Base-by-base conservation (phyloP, 2,113 vertebrate species). In the Zootoca vivipara region DNA sequence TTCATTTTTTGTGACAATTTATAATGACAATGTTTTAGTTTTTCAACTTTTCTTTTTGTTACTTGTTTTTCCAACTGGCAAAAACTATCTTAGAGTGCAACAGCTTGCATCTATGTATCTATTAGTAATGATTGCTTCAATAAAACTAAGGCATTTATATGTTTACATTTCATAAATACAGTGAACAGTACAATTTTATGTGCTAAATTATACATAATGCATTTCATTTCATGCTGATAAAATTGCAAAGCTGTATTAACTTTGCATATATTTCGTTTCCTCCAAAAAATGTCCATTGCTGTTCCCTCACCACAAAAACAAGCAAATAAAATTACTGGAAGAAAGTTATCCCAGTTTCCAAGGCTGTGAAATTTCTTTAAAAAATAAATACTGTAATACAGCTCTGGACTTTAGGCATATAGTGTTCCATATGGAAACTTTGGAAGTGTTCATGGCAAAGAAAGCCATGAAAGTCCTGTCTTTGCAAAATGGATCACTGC, bases 401-500 rank as follows among this genome's bases (percentile, higher is more conserved):
- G 16, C 65, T 86, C 22, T 2, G 26, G 33, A 6, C 13, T 46
- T 78, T 70, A 88, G 58, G 77, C 69, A 79, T 90, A 85, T 64
- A 91, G 80, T 88, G 64, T 78, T 0, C 2, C 0, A 0, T 79
- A 16, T 40, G 18, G 1, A 33, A 58, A 28, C 33, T 38, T 42
- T 33, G 22, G 69, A 83, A 28, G 9, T 15, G 15, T 30, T 9
- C 10, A 83, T 22, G 20, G 56, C 12, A 24, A 28, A 58, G 26
- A 79, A 84, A 16, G 28, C 30, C 79, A 30, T 42, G 1, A 90
- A 88, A 77, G 87, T 88, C 70, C 75, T 89, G 24, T 30, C 46
- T 85, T 70, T 81, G 22, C 56, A 86, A 90, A 93, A 90, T 70
- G 82, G 89, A 64, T 87, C 82, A 74, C 42, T 78, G 26, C n/a